Base-by-base conservation (phyloP, 2,113 vertebrate species). In the Cathartes aura region DNA sequence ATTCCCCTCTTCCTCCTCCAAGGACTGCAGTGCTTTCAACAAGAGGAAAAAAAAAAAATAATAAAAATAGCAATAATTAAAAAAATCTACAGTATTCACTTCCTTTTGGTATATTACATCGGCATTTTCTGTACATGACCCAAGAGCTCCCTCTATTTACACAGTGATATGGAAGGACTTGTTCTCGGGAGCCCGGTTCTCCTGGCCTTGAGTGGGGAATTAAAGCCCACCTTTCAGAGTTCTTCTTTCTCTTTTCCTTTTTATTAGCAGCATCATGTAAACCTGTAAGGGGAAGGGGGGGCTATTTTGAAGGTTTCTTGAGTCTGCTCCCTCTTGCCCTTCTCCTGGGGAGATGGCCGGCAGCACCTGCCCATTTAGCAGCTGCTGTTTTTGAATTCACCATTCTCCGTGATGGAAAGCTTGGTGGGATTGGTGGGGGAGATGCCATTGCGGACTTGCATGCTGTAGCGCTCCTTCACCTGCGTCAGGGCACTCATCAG, bases 331-430 rank as follows among this genome's bases (percentile, higher is more conserved):
- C 82, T 80, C 74, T 50, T 4, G 84, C 80, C 85, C 93, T 95
- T 80, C 75, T 87, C 64, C 40, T 18, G 73, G 74, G 53, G 52
- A 90, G 92, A 60, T 8, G 79, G 53, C 8, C 12, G 27, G 56
- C 50, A 71, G 50, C 87, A 78, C 43, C 66, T 63, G 68, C 89
- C 43, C 97, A 15, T 82, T 99, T 98, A 99, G 98, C 99, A 99
- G 99, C 99, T 99, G 98, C 99, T 99, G 98, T 99, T 99, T 94
- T 99, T 99, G 98, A 99, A 99, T 98, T 99, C 99, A 84, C 99
- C 99, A 87, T 99, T 99, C 98, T 99, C 99, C 91, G 99, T 99
- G 98, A 99, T 99, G 95, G 99, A 99, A 95, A 99, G 99, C 90
- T 99, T 99, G 98, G 99, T 99, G 97, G 99, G 99, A 87, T 99